Percentiles rank a stretch among this genome's conserved stretches.
Conservation (phyloP, 2,888 invertebrate species). For the Neoscelio sp. region DNA sequence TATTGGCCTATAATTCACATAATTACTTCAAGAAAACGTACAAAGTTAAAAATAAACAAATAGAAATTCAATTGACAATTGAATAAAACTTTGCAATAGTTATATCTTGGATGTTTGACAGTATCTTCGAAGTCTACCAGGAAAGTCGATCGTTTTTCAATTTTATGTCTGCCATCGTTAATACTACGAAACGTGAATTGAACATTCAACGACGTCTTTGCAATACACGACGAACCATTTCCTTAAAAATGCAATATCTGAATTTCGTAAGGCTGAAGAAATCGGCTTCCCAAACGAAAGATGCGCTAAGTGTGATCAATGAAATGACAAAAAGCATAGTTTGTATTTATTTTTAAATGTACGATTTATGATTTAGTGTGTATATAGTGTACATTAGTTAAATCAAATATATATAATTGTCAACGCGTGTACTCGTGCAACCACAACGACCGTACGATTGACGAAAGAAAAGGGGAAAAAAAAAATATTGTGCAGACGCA, state of each 20-base stretch:
- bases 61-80: no score
- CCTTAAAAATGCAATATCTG: no score
- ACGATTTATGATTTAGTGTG: slow-evolving; percentile 35
- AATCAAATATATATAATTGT: slow-evolving; percentile 40
- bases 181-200: no score
- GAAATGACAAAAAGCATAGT: slow-evolving; percentile 13
- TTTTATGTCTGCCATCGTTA: no score
- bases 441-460: slow-evolving; percentile 36
- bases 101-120: no score
- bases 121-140: no score
- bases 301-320: slow-evolving; percentile 35
- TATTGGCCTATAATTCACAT: no score
- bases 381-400: slow-evolving; percentile 61
- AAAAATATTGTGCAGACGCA: slow-evolving; percentile 8
- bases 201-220: no score
- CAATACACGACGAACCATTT: slow-evolving; percentile 1
- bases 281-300: slow-evolving; percentile 8
- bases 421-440: slow-evolving; percentile 17
- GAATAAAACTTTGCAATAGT: no score
- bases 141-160: no score
- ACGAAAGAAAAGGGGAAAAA: not conserved
- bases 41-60: no score
- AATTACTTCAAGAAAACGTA: no score
- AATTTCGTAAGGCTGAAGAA: not conserved
- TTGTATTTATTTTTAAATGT: slow-evolving; percentile 52